Evolutionary conservation across 1,140 invertebrate genomes (phyloP).

Genomic region (Zophobas morio): DNA sequence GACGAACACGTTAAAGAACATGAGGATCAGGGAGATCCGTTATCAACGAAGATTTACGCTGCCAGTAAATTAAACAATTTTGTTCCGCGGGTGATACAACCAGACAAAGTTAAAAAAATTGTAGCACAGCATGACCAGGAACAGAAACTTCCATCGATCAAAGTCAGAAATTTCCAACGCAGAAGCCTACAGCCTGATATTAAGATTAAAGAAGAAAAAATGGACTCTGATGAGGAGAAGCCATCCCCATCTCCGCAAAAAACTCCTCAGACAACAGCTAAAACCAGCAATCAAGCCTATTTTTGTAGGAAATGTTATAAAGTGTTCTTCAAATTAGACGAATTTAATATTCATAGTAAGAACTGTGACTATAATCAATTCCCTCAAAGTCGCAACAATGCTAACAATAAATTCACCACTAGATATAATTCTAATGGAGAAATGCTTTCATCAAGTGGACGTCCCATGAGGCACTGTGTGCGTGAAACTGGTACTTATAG

Average conservation of each 20-base stretch:
- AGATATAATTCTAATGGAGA: slow-evolving; percentile 50
- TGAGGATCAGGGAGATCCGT: slow-evolving; percentile 55
- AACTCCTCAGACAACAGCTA: slow-evolving; percentile 14
- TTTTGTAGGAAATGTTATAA: slow-evolving; percentile 66
- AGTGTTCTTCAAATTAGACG: slow-evolving; percentile 65
- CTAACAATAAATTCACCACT: background rate
- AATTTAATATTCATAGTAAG: slow-evolving; percentile 65
- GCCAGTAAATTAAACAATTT: slow-evolving; percentile 61
- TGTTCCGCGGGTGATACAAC: slow-evolving; percentile 57
- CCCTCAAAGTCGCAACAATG: slow-evolving; percentile 12
- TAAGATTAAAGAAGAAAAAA: slow-evolving; percentile 60
- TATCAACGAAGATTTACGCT: slow-evolving; percentile 62
- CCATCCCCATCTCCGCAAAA: background rate
- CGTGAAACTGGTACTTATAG: slow-evolving; percentile 61
- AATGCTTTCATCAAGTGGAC: slow-evolving; percentile 54
- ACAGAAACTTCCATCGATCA: slow-evolving; percentile 45
- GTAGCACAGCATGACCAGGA: slow-evolving; percentile 33
- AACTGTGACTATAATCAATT: slow-evolving; percentile 60
- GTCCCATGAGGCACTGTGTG: slow-evolving; percentile 62
- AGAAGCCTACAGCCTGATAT: slow-evolving; percentile 44
- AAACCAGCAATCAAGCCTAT: slow-evolving; percentile 64
- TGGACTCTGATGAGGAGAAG: slow-evolving; percentile 33
- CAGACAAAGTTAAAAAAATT: slow-evolving; percentile 50
- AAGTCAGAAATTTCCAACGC: slow-evolving; percentile 44
- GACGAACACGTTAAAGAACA: slow-evolving; percentile 63